A percentile compares a stretch with the other conserved stretches of the same genome.
phyloP scores from a whole-genome alignment of 2,888 invertebrate species.

The Drosophila lacicola region DNA sequence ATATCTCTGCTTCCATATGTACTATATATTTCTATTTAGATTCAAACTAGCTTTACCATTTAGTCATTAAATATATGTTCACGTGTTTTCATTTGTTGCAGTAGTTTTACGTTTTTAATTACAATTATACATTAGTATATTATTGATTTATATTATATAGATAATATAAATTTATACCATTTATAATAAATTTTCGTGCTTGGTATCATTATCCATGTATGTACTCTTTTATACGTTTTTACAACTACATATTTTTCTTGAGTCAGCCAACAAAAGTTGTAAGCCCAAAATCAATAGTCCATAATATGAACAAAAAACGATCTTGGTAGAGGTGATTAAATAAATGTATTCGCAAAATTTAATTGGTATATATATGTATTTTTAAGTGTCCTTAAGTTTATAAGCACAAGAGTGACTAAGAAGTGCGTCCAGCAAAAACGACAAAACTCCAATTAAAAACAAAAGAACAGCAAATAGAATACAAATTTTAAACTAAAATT shows the following conservation, averaged over 20 bases:
- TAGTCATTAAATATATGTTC: conserved; percentile 62
- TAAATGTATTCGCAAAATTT: conserved; percentile 10
- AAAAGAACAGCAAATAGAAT: conserved; percentile 53
- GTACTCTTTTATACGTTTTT: conserved; percentile 46
- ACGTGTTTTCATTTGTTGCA: conserved; percentile 53
- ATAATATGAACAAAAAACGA: conserved; percentile 48
- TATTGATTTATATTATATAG: conserved; percentile 57
- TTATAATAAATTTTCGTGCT: conserved; percentile 50
- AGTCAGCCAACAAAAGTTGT: conserved; percentile 31
- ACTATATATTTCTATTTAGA: conserved; percentile 67
- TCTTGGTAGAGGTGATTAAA: conserved; percentile 15
- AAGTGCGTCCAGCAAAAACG: conserved; percentile 60
- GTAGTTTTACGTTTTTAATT: conserved; percentile 51
- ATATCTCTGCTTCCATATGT: conserved; percentile 54
- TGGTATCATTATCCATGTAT: conserved; percentile 40
- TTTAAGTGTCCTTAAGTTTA: conserved; percentile 43
- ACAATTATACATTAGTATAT: conserved; percentile 70
- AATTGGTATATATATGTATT: neutral
- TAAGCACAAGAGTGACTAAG: conserved; percentile 69
- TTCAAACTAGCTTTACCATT: conserved; percentile 72
- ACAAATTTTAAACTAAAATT: conserved; percentile 38
- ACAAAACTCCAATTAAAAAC: conserved; percentile 33
- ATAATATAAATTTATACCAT: conserved; percentile 20
- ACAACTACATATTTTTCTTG: conserved; percentile 43
- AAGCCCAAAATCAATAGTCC: conserved; percentile 38